Percentiles rank a stretch among this genome's conserved stretches.
These are phyloP conservation scores for Toxostoma redivivum DNA, from an alignment of 2,113 vertebrate genomes.

Conservation along the genomic window DNA sequence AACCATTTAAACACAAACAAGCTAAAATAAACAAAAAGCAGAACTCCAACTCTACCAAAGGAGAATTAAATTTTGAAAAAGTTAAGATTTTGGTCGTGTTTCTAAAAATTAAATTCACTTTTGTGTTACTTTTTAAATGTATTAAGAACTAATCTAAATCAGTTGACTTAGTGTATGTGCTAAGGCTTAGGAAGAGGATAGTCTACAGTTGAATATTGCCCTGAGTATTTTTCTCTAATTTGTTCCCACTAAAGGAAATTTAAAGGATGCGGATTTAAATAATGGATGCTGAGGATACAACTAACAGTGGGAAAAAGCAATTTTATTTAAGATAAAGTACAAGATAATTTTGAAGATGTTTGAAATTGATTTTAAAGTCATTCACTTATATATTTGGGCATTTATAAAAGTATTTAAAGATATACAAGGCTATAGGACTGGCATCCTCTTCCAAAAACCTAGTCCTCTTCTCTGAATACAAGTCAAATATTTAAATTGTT, in stretches of 20 bases:
- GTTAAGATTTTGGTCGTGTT: not conserved
- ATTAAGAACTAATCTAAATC: not conserved
- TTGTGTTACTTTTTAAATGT: not conserved
- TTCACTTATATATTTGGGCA: not conserved
- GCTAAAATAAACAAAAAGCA: not conserved
- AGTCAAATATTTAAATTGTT: not conserved
- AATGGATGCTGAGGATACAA: not conserved
- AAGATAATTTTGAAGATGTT: not conserved
- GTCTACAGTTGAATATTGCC: not conserved
- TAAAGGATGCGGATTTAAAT: not conserved
- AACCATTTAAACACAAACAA: not conserved
- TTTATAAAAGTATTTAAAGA: not conserved
- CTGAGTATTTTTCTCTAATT: not conserved
- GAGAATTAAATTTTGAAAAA: not conserved
- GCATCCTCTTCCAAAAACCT: not conserved
- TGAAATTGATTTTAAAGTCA: not conserved
- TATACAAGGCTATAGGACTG: not conserved
- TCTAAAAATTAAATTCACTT: not conserved
- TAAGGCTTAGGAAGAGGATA: not conserved
- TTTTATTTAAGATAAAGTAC: not conserved
- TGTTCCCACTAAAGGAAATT: not conserved
- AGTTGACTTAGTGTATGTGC: not conserved
- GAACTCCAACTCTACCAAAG: not conserved
- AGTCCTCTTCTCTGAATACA: not conserved
- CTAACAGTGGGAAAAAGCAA: not conserved